Base-by-base conservation (phyloP, 2,888 invertebrate genomes). In the Calameuta filiformis region DNA sequence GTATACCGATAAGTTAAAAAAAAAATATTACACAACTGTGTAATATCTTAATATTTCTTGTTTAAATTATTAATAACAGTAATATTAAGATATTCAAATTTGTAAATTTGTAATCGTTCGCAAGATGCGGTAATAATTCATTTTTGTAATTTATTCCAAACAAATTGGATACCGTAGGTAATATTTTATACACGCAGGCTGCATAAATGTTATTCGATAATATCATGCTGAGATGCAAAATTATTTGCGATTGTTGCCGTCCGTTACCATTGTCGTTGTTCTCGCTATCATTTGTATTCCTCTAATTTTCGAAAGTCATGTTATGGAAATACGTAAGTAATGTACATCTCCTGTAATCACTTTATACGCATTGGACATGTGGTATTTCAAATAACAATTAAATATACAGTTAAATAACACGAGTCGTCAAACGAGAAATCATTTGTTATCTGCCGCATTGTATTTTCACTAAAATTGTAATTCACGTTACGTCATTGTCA, bases 241-340 rank as follows among this genome's bases (percentile, higher is more conserved):
- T 83, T 79, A 85, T 84, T 82, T 85, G 83, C 84, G 84, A 82
- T 82, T 83, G 82, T 85, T 81, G 82, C 85, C 84, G 85, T 85
- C 86, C 85, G 85, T 88, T 86, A 88, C 87, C 88, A 85, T 87
- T 86, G 83, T 86, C 87, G 87, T 86, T 87, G 86, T 83, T 86
- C 87, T 87, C 87, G 87, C 84, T 86, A 86, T 88, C 87, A 87
- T 87, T 86, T 81, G 85, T 84, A 84, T 84, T 85, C 85, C 85
- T 86, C 86, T 86, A 85, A 84, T 84, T 80, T 81, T 85, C 80
- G 83, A 84, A 83, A 82, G 85, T 82, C 85, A 85, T 84, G 85
- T 83, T 82, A 86, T 84, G 83, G 83, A 85, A 85, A 85, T 81
- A 83, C 79, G 80, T 79, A 73, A 81, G 79, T n/a, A 79, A 75